Base-by-base conservation (phyloP, 2,888 invertebrate species). In the Pseudanteris insignis region DNA sequence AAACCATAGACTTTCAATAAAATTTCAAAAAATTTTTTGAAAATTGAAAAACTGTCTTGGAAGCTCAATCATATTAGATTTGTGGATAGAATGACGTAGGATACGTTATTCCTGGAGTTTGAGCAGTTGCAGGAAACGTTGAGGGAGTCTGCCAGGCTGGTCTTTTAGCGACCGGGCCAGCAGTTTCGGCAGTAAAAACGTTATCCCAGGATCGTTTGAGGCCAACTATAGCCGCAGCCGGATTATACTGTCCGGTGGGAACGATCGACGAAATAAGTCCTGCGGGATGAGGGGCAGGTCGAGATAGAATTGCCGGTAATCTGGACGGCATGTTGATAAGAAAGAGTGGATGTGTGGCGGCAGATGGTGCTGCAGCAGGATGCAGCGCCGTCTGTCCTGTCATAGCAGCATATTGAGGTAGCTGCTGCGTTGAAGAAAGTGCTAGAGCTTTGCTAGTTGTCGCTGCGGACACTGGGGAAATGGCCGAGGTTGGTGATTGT, bases 171-270 rank as follows among this genome's bases (percentile, higher is more conserved):
- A 73, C 66, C 24, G 63, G 54, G 15, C 64, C 64, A 32, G 70
- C 61, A 21, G 72, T 66, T 34, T 81, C 83, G 7, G 83, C 83
- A 1, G 87, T 83, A 70, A 90, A 90, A 1, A 90, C 89, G 70
- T 86, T 86, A 29, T 90, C 90, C 81, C 89, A 90, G 0, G 85
- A 84, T 1, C 90, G 83, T 76, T 90, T 90, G 60, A 88, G 83
- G 1, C 81, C 78, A 61, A 81, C 73, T 6, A 81, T 30, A 82
- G 85, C 68, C 76, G 76, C 70, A 77, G 76, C 71, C 73, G 76
- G 77, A 65, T 79, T 77, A 5, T 80, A 58, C 8, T 73, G 71
- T 2, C 70, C 67, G 77, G 76, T 71, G 73, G 76, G 78, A 9
- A 76, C 65, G 28, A 74, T 66, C 21, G 72, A 75, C 6, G 72